A percentile compares a stretch with the other conserved stretches of the same genome.
Conservation (phyloP, 1,140 invertebrate species). For the Euglossa dilemma region DNA sequence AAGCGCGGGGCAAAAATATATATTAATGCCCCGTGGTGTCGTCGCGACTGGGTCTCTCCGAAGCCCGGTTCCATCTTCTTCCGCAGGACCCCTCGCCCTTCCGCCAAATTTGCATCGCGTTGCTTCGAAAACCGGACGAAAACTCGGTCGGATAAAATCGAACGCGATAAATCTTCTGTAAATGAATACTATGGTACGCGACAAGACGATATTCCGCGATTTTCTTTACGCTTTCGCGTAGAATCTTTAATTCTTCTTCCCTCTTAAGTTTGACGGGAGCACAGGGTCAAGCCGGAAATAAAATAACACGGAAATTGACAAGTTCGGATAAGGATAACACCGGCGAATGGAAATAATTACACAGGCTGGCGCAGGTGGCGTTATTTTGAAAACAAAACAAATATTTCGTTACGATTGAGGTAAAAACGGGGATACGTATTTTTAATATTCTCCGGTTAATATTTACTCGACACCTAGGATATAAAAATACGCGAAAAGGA, state of each 20-base stretch:
- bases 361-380: too few species aligned
- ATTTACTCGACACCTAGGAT: conserved; percentile 5
- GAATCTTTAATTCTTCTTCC: too few species aligned
- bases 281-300: too few species aligned
- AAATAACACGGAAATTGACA: too few species aligned
- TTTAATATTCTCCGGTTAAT: conserved; percentile 13
- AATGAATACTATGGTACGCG: too few species aligned
- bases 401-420: conserved; percentile 18
- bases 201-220: too few species aligned
- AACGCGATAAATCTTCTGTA: too few species aligned
- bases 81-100: not conserved
- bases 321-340: too few species aligned
- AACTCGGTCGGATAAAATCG: not conserved
- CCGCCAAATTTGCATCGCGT: not conserved
- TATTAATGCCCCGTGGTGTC: not conserved
- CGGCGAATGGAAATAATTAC: not conserved
- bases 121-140: not conserved
- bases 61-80: not conserved
- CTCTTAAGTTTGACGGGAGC: too few species aligned
- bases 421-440: conserved; percentile 5
- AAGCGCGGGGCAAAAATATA: not conserved
- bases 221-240: too few species aligned
- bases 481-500: conserved; percentile 26
- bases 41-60: too few species aligned
- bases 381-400: conserved; percentile 17